A percentile compares a stretch with the other conserved stretches of the same genome.
Conservation (phyloP, 2,888 invertebrate species). For the Leucophora obtusa region DNA sequence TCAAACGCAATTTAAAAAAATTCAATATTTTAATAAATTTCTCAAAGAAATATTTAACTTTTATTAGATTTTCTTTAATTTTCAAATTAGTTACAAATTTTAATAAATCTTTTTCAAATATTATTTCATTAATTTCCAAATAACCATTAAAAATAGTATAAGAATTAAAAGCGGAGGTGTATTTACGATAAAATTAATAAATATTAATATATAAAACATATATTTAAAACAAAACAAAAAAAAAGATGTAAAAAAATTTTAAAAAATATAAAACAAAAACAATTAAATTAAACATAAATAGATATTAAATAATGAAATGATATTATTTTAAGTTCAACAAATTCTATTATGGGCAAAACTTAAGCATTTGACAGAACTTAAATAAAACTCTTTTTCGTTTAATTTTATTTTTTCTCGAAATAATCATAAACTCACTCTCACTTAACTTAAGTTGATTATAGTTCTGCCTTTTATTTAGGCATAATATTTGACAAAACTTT, state of each 20-base stretch:
- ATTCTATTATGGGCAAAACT: conserved; percentile 58
- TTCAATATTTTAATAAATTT: no score
- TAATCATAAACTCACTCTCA: conserved; percentile 38
- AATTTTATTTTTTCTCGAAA: conserved; percentile 24
- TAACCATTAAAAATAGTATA: neutral
- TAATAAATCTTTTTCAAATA: neutral
- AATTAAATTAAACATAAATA: conserved; percentile 53
- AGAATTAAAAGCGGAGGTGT: conserved; percentile 33
- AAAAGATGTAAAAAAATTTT: conserved; percentile 57
- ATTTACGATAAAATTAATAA: conserved; percentile 55
- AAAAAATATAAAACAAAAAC: conserved; percentile 36
- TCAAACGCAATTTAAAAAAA: no score
- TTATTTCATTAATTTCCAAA: neutral
- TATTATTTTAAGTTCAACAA: conserved; percentile 64
- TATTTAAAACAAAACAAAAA: conserved; percentile 42
- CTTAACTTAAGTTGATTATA: conserved; percentile 59
- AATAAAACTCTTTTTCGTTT: conserved; percentile 52
- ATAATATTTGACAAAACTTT: conserved; percentile 52
- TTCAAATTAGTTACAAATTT: neutral
- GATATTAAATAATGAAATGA: conserved; percentile 61
- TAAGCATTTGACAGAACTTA: conserved; percentile 57
- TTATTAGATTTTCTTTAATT: neutral
- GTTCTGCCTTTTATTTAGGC: conserved; percentile 31
- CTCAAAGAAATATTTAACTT: no score
- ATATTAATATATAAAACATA: conserved; percentile 46